Percentiles rank a stretch among this genome's conserved stretches.
phyloP scores from a whole-genome alignment of 1,140 invertebrate species.

The Oedothorax gibbosus region DNA sequence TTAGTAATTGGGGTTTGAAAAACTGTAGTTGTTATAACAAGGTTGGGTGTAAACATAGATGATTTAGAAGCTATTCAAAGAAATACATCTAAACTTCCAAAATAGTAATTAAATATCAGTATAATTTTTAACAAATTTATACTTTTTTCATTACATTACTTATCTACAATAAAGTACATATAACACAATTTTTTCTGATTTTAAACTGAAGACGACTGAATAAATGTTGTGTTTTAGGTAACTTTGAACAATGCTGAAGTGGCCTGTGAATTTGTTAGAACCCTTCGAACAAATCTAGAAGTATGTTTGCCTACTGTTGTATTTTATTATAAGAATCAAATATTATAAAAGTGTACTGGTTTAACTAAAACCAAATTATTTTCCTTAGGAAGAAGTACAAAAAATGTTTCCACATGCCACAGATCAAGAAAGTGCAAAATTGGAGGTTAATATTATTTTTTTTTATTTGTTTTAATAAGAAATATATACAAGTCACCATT shows the following conservation, averaged over 20 bases:
- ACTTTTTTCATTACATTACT: background rate
- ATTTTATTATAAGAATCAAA: no score
- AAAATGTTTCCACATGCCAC: slow-evolving; percentile 67
- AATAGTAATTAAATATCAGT: no score
- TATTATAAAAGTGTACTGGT: no score
- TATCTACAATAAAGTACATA: background rate
- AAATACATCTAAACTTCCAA: no score
- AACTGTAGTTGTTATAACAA: no score
- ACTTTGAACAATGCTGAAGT: slow-evolving; percentile 94
- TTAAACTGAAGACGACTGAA: background rate
- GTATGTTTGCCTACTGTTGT: slow-evolving; percentile 60
- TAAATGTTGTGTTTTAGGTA: slow-evolving; percentile 72
- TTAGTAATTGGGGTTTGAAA: no score
- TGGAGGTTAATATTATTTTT: slow-evolving; percentile 65
- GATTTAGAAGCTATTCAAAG: no score
- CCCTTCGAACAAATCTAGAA: slow-evolving; percentile 73
- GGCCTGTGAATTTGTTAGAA: slow-evolving; percentile 89
- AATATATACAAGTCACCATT: no score
- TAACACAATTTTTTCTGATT: background rate
- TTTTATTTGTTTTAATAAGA: no score
- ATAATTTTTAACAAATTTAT: background rate
- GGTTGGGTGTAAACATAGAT: no score
- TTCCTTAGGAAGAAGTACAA: slow-evolving; percentile 67
- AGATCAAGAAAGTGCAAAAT: slow-evolving; percentile 68
- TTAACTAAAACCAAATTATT: background rate